A percentile compares a stretch with the other conserved stretches of the same genome.
These are phyloP conservation scores for Lampris incognitus DNA, from an alignment of 2,113 vertebrate genomes.

Conservation along the genomic window DNA sequence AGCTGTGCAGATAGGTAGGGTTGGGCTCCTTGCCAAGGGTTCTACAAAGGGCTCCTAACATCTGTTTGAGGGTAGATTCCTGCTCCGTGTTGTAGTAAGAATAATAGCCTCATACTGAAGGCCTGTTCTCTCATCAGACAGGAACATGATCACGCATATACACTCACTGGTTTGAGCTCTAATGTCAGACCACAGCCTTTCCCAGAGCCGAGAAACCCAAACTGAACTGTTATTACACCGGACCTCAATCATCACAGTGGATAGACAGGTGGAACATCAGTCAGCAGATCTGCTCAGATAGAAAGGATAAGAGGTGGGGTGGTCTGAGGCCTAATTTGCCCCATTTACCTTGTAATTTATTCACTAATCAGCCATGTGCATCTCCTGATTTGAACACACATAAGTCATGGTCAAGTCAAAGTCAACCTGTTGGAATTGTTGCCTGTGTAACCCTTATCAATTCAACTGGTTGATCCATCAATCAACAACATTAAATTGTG, in stretches of 20 bases:
- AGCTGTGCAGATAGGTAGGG: constrained; percentile 95
- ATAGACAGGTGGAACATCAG: constrained; percentile 61
- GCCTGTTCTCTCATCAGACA: constrained; percentile 75
- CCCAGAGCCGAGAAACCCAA: constrained; percentile 47
- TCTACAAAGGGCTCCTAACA: constrained; percentile 91
- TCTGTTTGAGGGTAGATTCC: constrained; percentile 93
- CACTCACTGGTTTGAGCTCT: constrained; percentile 36
- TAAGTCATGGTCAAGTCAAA: background rate
- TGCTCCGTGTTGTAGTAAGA: constrained; percentile 84
- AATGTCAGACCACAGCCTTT: constrained; percentile 62
- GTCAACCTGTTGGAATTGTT: background rate
- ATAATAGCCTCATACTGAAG: constrained; percentile 80
- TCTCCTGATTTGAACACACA: background rate
- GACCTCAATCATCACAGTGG: constrained; percentile 43
- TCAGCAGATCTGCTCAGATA: constrained; percentile 2
- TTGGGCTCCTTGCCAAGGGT: constrained; percentile 87
- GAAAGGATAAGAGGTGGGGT: background rate
- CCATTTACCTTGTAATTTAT: background rate
- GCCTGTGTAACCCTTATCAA: background rate
- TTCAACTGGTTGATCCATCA: background rate
- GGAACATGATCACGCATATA: constrained; percentile 80
- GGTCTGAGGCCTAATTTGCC: background rate
- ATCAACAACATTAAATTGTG: background rate
- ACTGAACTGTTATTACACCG: constrained; percentile 40
- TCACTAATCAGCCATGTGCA: background rate